Evolutionary conservation across 2,797 vertebrate genomes (phyloP).

Genomic region (Manis javanica): DNA sequence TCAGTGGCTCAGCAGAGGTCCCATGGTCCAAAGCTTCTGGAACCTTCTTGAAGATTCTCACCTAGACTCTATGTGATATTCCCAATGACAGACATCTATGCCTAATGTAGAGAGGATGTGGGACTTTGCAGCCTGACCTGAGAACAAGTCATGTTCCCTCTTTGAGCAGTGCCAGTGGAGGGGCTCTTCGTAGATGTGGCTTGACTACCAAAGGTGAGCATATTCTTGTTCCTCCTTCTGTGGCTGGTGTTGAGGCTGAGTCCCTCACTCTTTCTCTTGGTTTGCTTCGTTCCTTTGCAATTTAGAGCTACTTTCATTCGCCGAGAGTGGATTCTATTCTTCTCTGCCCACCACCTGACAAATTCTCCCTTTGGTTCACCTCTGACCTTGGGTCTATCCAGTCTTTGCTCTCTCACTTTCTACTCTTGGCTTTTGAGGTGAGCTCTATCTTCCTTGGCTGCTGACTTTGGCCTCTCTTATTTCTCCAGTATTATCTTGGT

Average conservation of each 20-base stretch:
- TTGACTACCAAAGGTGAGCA: background rate
- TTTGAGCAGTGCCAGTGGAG: background rate
- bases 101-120: background rate
- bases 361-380: background rate
- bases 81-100: background rate
- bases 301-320: background rate
- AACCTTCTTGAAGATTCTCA: background rate
- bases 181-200: background rate
- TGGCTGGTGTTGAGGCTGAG: fast-evolving
- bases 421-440: background rate
- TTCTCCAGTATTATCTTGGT: background rate
- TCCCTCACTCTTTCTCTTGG: no score
- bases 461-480: background rate
- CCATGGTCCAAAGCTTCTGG: background rate
- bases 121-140: background rate
- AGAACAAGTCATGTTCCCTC: background rate
- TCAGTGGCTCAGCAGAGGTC: background rate
- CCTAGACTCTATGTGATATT: background rate
- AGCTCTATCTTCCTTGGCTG: background rate
- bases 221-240: background rate
- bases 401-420: background rate
- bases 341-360: background rate
- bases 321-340: background rate
- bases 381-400: background rate
- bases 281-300: background rate